Evolutionary conservation across 2,797 vertebrate genomes (phyloP), one percentile per base, ranked within the genome.

Genomic region (Bradypodion ventrale): DNA sequence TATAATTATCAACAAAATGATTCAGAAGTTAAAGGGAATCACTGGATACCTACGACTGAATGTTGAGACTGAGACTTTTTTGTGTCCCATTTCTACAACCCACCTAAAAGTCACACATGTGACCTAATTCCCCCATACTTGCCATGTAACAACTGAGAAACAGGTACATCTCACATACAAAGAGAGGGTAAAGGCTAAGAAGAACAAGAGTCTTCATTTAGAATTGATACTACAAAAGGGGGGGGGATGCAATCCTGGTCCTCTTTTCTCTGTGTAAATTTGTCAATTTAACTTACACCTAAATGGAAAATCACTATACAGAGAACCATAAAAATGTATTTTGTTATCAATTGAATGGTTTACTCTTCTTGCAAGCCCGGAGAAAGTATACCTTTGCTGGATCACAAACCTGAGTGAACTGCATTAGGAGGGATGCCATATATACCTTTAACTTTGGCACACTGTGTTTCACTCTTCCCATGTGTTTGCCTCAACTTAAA

Each of bases 271-370:
- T 90, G 89, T 91, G 92, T 94, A 93, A 94, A 94, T 94, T 93
- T 93, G 94, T 94, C 94, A 93, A 94, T 93, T 94, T 94, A 94
- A 94, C 91, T 93, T 94, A 93, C 92, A 93, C 91, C 94, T 94
- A 94, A 94, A 94, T 94, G 92, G 92, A 94, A 94, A 94, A 94
- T 94, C 92, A 91, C 93, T 94, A 94, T 94, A 93, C 92, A 93
- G 92, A 94, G 92, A 78, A 94, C 93, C 92, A 94, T 94, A 94
- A 94, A 94, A 93, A 94, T 89, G 82, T 93, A 94, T 94, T 94
- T 94, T 90, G 92, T 90, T 94, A 90, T 91, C 93, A 93, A 92
- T 91, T 93, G 94, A 93, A 94, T 93, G 93, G 93, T 93, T 94
- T 94, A 94, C 92, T 93, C 91, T 93, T 90, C 89, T 93, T 92